These are phyloP conservation scores for Tinamus guttatus DNA, from an alignment of 2,113 vertebrate species.

Conservation along the genomic window DNA sequence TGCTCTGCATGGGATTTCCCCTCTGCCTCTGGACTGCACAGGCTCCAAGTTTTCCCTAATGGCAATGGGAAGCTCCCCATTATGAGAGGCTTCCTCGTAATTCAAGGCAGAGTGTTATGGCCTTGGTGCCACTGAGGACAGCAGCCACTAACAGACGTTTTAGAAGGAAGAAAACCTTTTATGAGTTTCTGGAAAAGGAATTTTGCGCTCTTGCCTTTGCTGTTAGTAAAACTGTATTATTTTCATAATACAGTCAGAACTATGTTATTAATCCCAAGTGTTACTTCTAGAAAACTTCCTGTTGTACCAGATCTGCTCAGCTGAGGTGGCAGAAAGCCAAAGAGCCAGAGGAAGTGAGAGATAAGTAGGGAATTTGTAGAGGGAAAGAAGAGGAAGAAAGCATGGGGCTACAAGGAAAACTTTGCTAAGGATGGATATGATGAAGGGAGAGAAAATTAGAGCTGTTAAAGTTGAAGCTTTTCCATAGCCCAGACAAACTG, in stretches of 20 bases:
- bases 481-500: background rate
- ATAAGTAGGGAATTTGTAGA: background rate
- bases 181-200: background rate
- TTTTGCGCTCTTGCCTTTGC: background rate
- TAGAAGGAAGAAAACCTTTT: background rate
- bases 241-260: conserved; percentile 21
- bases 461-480: background rate
- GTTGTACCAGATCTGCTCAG: background rate
- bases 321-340: background rate
- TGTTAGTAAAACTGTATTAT: background rate
- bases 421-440: background rate
- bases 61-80: conserved; percentile 22
- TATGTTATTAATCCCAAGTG: background rate
- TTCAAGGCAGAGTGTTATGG: background rate
- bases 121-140: conserved; percentile 15
- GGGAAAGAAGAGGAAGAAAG: conserved; percentile 5
- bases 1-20: conserved; percentile 32
- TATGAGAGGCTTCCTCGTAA: conserved; percentile 12
- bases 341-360: background rate
- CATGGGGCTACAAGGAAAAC: background rate
- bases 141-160: conserved; percentile 21
- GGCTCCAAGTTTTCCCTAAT: background rate
- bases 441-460: background rate
- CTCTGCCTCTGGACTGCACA: conserved; percentile 36
- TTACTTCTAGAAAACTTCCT: conserved; percentile 18